Percentiles rank a stretch among this genome's conserved stretches.
Conservation (phyloP, 2,113 vertebrate genomes). For the Procavia capensis region DNA sequence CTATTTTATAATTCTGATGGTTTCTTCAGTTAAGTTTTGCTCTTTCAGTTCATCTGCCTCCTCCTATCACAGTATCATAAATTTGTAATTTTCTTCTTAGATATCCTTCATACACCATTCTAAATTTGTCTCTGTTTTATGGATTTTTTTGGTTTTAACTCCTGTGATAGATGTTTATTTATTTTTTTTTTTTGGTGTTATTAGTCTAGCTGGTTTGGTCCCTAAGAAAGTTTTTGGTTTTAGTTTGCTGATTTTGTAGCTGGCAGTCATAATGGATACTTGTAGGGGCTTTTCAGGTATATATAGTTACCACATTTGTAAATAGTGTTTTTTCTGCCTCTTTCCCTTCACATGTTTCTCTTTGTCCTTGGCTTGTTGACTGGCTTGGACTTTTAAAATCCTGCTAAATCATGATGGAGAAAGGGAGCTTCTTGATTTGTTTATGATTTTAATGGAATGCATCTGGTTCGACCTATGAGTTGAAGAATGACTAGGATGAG, state of each 20-base stretch:
- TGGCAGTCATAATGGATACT: not conserved
- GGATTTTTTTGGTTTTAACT: not conserved
- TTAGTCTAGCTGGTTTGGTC: not conserved
- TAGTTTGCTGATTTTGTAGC: not conserved
- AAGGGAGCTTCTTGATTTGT: not conserved
- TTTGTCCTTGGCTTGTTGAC: not conserved
- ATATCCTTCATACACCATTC: not conserved
- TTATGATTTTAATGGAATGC: not conserved
- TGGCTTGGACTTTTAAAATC: conserved; percentile 20
- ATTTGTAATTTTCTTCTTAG: not conserved
- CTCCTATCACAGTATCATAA: not conserved
- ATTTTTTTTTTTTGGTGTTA: rapidly evolving
- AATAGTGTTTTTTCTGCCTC: not conserved
- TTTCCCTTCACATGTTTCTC: not conserved
- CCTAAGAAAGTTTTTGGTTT: not conserved
- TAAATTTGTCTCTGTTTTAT: not conserved
- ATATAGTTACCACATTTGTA: not conserved
- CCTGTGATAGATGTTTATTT: not conserved
- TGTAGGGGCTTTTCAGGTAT: not conserved
- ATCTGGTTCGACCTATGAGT: not conserved
- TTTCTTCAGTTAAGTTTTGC: not conserved
- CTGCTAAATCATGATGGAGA: not conserved
- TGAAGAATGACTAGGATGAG: not conserved
- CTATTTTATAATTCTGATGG: not conserved
- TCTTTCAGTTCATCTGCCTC: not conserved